Conservation (phyloP, 2,113 vertebrate genomes). For the Zapus hudsonius region DNA sequence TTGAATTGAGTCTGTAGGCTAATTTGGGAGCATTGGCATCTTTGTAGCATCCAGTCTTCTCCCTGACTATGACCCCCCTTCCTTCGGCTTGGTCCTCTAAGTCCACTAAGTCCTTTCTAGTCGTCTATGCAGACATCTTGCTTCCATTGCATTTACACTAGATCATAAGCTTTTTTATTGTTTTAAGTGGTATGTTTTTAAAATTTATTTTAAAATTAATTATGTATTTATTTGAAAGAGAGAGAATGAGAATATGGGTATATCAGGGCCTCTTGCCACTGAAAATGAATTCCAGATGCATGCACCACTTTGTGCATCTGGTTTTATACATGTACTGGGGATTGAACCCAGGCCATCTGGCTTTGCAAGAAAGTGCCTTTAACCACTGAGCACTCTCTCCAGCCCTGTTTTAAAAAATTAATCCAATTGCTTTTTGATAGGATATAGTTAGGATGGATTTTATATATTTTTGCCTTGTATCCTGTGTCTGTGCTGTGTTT, state of each 20-base stretch:
- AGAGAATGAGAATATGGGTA: too few species aligned
- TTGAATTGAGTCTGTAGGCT: background rate
- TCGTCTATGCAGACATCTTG: background rate
- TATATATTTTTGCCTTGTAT: background rate
- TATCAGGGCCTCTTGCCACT: too few species aligned
- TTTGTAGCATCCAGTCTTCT: background rate
- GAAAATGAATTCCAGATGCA: too few species aligned
- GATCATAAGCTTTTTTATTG: background rate
- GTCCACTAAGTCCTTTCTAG: background rate
- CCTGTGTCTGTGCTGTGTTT: background rate
- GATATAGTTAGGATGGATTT: background rate
- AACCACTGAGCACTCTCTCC: too few species aligned
- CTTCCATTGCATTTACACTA: slow-evolving; percentile 5
- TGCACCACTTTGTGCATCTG: too few species aligned
- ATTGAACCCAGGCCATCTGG: too few species aligned
- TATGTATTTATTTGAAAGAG: too few species aligned
- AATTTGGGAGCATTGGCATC: too few species aligned
- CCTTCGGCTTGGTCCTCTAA: background rate
- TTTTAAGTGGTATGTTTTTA: background rate
- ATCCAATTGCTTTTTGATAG: background rate
- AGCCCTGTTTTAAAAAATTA: too few species aligned
- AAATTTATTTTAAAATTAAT: background rate
- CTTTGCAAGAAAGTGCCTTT: too few species aligned
- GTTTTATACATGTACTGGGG: too few species aligned
- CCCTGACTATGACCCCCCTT: background rate